Conservation (phyloP, 1,140 invertebrate species). For the Ectropis grisescens region DNA sequence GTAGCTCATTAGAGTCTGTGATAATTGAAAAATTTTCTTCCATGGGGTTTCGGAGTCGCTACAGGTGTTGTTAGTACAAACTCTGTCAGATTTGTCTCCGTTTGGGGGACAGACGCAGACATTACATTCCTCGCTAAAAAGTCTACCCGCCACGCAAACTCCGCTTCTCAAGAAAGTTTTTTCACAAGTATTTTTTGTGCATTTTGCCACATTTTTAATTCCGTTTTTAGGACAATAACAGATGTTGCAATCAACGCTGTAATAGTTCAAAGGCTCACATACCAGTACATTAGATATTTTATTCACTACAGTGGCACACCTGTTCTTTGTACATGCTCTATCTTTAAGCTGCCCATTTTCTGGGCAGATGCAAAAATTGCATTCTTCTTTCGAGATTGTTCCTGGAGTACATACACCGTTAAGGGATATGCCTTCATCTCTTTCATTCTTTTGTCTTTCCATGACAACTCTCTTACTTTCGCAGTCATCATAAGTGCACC, state of each 20-base stretch:
- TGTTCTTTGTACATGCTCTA: slow-evolving; percentile 41
- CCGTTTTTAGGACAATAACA: slow-evolving; percentile 47
- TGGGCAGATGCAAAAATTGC: slow-evolving; percentile 55
- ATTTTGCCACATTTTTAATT: slow-evolving; percentile 44
- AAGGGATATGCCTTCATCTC: not conserved
- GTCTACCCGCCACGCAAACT: slow-evolving; percentile 39
- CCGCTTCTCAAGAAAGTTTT: slow-evolving; percentile 36
- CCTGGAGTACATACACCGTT: slow-evolving; percentile 31
- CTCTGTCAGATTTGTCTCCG: slow-evolving; percentile 47
- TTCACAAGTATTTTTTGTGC: slow-evolving; percentile 48
- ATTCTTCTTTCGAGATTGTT: slow-evolving; percentile 35
- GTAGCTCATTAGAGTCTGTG: slow-evolving; percentile 26
- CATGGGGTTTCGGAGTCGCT: slow-evolving; percentile 20
- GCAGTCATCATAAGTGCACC: slow-evolving; percentile 58
- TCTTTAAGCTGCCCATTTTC: slow-evolving; percentile 30
- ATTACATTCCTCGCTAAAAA: slow-evolving; percentile 62
- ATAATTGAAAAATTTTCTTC: slow-evolving; percentile 34
- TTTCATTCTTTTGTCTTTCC: slow-evolving; percentile 25
- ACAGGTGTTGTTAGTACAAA: slow-evolving; percentile 48
- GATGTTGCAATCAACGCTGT: slow-evolving; percentile 52
- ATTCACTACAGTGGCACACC: no score
- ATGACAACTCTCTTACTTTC: slow-evolving; percentile 28
- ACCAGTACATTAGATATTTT: no score
- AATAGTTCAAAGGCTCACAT: slow-evolving; percentile 52
- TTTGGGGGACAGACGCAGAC: slow-evolving; percentile 60